A percentile compares a stretch with the other conserved stretches of the same genome.
Evolutionary conservation across 2,797 vertebrate genomes (phyloP).

Genomic region (Protonibea diacanthus): DNA sequence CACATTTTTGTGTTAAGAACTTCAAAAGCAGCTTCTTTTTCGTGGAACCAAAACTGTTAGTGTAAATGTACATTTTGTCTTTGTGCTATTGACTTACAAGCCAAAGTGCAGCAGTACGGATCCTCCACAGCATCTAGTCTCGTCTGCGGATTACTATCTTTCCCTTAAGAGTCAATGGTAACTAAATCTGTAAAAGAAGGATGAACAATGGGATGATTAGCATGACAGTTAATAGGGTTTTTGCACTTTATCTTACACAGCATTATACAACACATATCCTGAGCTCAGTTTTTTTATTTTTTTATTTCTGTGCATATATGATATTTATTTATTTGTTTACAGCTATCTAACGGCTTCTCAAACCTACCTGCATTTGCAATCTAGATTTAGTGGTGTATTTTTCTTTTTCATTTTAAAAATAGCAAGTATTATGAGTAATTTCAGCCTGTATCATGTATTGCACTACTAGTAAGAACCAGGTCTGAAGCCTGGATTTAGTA

Average conservation of each 20-base stretch:
- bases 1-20: slow-evolving; percentile 1
- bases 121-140: slow-evolving; percentile 43
- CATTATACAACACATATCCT: neutral
- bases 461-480: too few species aligned
- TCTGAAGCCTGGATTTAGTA: too few species aligned
- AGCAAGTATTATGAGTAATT: neutral
- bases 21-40: slow-evolving; percentile 10
- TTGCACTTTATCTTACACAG: slow-evolving; percentile 19
- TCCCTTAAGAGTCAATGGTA: slow-evolving; percentile 51
- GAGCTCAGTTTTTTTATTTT: slow-evolving; percentile 13
- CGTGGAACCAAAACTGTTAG: neutral
- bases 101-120: slow-evolving; percentile 44
- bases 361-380: neutral
- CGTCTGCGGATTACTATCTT: slow-evolving; percentile 57
- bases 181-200: slow-evolving; percentile 43
- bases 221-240: slow-evolving; percentile 7
- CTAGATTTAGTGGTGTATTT: neutral
- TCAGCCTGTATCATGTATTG: neutral
- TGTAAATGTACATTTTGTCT: slow-evolving; percentile 40
- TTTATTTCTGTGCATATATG: neutral
- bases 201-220: slow-evolving; percentile 54
- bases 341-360: neutral
- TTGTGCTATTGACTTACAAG: slow-evolving; percentile 48
- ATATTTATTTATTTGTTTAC: neutral
- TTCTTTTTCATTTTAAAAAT: neutral